Evolutionary conservation across 1,140 invertebrate genomes (phyloP), one percentile per base, ranked within the genome.

Genomic region (Cotesia chilonis): DNA sequence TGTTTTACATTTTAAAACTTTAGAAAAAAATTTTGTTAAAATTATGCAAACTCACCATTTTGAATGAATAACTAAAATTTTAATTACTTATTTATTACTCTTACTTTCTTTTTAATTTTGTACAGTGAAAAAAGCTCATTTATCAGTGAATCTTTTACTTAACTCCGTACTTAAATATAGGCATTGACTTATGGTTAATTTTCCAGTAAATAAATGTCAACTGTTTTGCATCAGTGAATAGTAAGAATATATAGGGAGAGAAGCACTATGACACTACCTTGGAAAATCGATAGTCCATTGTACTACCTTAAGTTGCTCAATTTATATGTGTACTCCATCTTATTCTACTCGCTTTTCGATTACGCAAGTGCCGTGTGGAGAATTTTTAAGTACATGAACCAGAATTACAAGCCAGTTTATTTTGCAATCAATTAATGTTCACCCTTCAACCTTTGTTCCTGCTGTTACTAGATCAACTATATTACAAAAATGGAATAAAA

Each of bases 251-350:
- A 17, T 69, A 63, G 17, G 64, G 69, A n/a, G 61, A 37, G 28
- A n/a, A 20, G 63, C 59, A 14, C 37, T 20, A 38, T 38, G 68
- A 66, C 68, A 4, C 64, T 65, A 66, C 47, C 70, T 61, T 63
- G 59, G 61, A 75, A 69, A 83, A 83, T 83, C 82, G 82, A 83
- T 83, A 83, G 78, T 78, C 81, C 80, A 82, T 83, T 83, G 82
- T 83, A 80, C 75, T 71, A 75, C 75, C 75, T 81, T 82, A 83
- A 81, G 77, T 78, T 74, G 70, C 74, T 67, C 76, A 76, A 80
- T 80, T 81, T 81, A 80, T 78, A 79, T 78, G 79, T 79, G 77
- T 70, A 72, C 73, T 74, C 68, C 72, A 78, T 78, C 75, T 78
- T 75, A 51, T 51, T 65, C 63, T 73, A 68, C 64, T 77, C 71